Percentiles rank a stretch among this genome's conserved stretches.
Evolutionary conservation across 2,113 vertebrate species (phyloP).

Genomic region (Catharus minimus): DNA sequence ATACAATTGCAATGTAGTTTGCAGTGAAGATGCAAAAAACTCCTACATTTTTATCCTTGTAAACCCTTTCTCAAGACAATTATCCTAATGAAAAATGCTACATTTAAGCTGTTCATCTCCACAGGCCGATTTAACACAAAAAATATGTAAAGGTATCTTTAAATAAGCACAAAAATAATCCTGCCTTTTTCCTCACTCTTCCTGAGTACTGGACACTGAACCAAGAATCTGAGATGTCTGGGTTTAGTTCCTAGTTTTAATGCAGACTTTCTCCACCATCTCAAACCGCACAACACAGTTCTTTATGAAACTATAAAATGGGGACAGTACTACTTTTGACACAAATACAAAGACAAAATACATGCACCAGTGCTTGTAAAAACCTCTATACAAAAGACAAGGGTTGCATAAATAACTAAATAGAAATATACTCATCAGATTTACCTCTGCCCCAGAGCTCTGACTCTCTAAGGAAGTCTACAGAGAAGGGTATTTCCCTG

Average conservation of each 20-base stretch:
- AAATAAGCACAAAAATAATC: constrained; percentile 1
- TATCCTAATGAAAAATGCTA: not conserved
- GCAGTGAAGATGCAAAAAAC: not conserved
- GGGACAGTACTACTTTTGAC: not conserved
- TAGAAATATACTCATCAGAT: not conserved
- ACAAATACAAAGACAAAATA: not conserved
- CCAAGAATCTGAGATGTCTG: not conserved
- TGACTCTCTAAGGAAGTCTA: not conserved
- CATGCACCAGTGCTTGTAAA: not conserved
- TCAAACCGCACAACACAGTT: not conserved
- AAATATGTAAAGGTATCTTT: not conserved
- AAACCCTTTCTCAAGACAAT: not conserved
- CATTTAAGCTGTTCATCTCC: not conserved
- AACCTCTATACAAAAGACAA: not conserved
- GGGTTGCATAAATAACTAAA: not conserved
- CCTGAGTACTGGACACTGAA: not conserved
- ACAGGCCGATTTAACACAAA: not conserved
- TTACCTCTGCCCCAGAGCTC: not conserved
- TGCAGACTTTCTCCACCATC: not conserved
- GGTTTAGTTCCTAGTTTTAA: constrained; percentile 3
- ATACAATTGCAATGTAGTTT: not conserved
- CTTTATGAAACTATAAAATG: constrained; percentile 1
- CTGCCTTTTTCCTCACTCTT: not conserved
- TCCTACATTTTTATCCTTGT: not conserved
- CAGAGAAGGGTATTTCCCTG: not conserved